Percentiles rank a stretch among this genome's conserved stretches.
Evolutionary conservation across 2,888 invertebrate species (phyloP).

Genomic region (Aspidiotus destructor): DNA sequence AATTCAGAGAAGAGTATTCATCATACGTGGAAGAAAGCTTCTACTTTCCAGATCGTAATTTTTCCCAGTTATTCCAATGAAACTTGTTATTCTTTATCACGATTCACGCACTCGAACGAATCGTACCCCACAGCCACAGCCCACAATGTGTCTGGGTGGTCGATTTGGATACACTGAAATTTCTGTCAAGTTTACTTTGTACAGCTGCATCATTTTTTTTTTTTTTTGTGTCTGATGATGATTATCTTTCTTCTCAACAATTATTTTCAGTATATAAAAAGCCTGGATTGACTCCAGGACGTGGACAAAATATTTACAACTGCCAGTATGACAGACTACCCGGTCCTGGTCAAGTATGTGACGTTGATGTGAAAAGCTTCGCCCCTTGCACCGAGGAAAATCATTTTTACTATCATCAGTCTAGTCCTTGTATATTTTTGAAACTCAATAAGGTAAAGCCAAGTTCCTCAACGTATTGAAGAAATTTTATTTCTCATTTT

Average conservation of each 20-base stretch:
- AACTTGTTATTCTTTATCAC: no score
- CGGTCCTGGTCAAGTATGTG: slow-evolving; percentile 68
- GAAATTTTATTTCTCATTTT: slow-evolving; percentile 5
- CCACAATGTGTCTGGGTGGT: no score
- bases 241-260: no score
- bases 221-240: no score
- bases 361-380: slow-evolving; percentile 66
- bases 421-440: slow-evolving; percentile 86
- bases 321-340: slow-evolving; percentile 65
- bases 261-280: slow-evolving; percentile 62
- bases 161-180: no score
- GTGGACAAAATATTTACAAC: slow-evolving; percentile 64
- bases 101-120: no score
- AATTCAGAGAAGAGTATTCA: no score
- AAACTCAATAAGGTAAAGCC: slow-evolving; percentile 76
- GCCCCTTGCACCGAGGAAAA: slow-evolving; percentile 79
- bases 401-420: slow-evolving; percentile 80
- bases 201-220: no score
- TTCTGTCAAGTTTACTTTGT: no score
- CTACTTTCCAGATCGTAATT: no score
- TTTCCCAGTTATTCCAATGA: no score
- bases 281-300: slow-evolving; percentile 59
- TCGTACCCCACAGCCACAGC: neutral
- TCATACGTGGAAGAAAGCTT: no score
- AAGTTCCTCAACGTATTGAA: neutral